Evolutionary conservation across 92 coral and sea anemone genomes (phyloP).

Genomic region (Paragorgia papillata): DNA sequence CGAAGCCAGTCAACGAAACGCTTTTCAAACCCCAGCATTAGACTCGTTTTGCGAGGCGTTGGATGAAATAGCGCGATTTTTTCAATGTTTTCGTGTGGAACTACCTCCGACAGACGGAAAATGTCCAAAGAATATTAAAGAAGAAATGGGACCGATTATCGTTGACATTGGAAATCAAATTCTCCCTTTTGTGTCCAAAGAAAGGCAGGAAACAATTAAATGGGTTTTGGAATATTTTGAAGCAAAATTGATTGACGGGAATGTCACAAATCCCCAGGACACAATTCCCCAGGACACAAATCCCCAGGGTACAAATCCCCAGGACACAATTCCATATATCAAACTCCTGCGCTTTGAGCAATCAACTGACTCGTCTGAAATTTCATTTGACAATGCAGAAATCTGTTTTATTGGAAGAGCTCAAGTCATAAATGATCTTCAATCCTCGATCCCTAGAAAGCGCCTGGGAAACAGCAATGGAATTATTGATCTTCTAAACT

Average conservation of each 20-base stretch:
- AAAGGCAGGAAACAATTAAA: conserved; percentile 12
- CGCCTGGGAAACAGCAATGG: neutral
- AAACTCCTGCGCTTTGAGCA: neutral
- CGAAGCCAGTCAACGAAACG: neutral
- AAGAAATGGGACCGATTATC: conserved; percentile 30
- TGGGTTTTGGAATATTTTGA: conserved; percentile 40
- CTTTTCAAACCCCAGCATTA: neutral
- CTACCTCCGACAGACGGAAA: conserved; percentile 23
- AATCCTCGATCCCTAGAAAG: neutral
- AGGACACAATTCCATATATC: neutral
- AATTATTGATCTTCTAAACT: neutral
- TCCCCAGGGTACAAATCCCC: neutral
- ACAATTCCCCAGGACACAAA: neutral
- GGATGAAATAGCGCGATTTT: conserved; percentile 13
- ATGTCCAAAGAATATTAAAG: conserved; percentile 36
- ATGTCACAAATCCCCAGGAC: too few relatives aligned
- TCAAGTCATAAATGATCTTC: neutral
- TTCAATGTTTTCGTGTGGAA: conserved; percentile 39
- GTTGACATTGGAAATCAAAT: conserved; percentile 37
- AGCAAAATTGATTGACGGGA: too few relatives aligned
- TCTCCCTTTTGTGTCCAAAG: conserved; percentile 30
- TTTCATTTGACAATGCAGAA: too few relatives aligned
- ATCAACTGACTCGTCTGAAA: too few relatives aligned
- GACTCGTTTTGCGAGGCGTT: neutral
- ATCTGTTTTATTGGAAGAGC: too few relatives aligned